These are phyloP conservation scores for Acrocephalus kingi DNA, from an alignment of 2,113 vertebrate genomes.

Conservation along the genomic window DNA sequence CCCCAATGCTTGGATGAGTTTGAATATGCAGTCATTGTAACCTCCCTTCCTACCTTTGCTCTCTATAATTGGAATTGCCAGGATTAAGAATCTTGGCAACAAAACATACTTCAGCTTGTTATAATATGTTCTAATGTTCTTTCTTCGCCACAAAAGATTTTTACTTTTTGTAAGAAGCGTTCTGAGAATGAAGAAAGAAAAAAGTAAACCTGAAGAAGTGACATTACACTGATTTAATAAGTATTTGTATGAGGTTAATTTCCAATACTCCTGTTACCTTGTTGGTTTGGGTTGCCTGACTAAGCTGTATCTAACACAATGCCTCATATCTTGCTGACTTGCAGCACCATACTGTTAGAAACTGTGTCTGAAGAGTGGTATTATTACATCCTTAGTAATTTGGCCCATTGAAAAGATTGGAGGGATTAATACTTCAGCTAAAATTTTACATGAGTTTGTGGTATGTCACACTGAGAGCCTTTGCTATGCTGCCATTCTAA, in stretches of 20 bases:
- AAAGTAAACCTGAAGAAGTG: background rate
- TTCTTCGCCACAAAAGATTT: background rate
- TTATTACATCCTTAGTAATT: background rate
- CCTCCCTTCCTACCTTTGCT: background rate
- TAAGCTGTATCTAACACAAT: background rate
- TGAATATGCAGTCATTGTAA: background rate
- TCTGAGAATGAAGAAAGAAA: background rate
- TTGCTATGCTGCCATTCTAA: background rate
- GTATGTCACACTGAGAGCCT: background rate
- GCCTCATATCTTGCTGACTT: background rate
- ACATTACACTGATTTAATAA: background rate
- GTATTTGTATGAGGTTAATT: background rate
- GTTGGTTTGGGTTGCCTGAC: background rate
- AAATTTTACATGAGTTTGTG: background rate
- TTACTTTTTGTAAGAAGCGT: background rate
- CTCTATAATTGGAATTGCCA: background rate
- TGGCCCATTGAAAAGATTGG: background rate
- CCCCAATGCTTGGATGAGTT: background rate
- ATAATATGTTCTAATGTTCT: background rate
- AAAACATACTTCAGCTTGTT: background rate
- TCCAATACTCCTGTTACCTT: background rate
- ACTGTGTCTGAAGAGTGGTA: background rate
- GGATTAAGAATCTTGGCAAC: background rate
- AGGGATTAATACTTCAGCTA: background rate
- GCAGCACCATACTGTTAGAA: background rate